Evolutionary conservation across 1,140 invertebrate genomes (phyloP).

Genomic region (Centruroides sculpturatus): DNA sequence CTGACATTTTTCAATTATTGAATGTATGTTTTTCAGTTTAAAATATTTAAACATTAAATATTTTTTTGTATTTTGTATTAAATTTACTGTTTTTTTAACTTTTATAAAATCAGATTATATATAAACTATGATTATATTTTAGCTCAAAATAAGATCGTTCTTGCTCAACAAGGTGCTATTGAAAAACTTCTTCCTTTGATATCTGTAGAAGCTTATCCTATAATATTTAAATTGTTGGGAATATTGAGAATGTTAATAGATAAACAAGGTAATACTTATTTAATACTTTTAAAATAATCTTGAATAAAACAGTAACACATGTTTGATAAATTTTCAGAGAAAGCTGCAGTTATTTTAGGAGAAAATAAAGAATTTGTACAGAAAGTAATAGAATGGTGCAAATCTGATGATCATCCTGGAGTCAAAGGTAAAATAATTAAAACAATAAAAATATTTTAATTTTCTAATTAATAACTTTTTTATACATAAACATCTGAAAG

Average conservation of each 20-base stretch:
- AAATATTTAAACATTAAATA: too few relatives aligned
- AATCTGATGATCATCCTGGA: constrained; percentile 59
- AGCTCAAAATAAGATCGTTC: constrained; percentile 50
- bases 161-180: constrained; percentile 52
- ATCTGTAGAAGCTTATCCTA: constrained; percentile 54
- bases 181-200: constrained; percentile 54
- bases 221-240: constrained; percentile 72
- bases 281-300: too few relatives aligned
- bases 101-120: too few relatives aligned
- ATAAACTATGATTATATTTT: too few relatives aligned
- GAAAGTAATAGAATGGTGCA: constrained; percentile 58
- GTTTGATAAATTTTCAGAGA: constrained; percentile 31
- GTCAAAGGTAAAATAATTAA: constrained; percentile 39
- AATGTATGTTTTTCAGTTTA: too few relatives aligned
- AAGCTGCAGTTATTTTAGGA: constrained; percentile 44
- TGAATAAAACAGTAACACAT: too few relatives aligned
- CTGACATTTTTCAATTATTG: too few relatives aligned
- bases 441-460: neutral
- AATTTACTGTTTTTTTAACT: too few relatives aligned
- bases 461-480: neutral
- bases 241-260: constrained; percentile 71
- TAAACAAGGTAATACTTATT: constrained; percentile 42
- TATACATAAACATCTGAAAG: too few relatives aligned
- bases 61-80: too few relatives aligned
- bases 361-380: constrained; percentile 40